Conservation (phyloP, 2,113 vertebrate genomes). For the Arvicanthis niloticus region DNA sequence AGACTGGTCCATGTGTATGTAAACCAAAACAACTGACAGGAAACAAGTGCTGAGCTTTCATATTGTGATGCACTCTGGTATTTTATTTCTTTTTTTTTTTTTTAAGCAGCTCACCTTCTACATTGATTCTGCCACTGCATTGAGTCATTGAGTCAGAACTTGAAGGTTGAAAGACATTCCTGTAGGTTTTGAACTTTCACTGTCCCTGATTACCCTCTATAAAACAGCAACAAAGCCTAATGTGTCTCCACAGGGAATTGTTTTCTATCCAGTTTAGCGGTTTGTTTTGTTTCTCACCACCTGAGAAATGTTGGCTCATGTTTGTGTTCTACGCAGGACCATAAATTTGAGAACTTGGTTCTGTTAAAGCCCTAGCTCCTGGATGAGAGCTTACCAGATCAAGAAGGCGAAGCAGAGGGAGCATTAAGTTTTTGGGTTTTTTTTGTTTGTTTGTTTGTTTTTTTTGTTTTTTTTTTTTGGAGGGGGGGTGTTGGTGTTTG, state of each 20-base stretch:
- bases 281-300: background rate
- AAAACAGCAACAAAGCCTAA: background rate
- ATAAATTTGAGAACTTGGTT: background rate
- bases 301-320: background rate
- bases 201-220: background rate
- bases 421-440: background rate
- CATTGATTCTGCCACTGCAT: background rate
- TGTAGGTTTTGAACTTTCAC: conserved; percentile 39
- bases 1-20: background rate
- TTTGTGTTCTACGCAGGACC: background rate
- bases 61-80: background rate
- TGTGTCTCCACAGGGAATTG: background rate
- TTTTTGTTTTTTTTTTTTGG: background rate
- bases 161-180: conserved; percentile 30
- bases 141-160: conserved; percentile 51
- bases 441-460: too few species aligned
- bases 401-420: conserved; percentile 16
- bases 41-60: conserved; percentile 9
- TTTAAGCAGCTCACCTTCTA: background rate
- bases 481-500: background rate
- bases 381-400: background rate
- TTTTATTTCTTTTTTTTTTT: conserved; percentile 60
- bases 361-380: background rate
- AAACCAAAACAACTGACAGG: background rate
- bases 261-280: background rate